A percentile compares a stretch with the other conserved stretches of the same genome.
Evolutionary conservation across 2,797 vertebrate species (phyloP).

Genomic region (Peromyscus nudipes): DNA sequence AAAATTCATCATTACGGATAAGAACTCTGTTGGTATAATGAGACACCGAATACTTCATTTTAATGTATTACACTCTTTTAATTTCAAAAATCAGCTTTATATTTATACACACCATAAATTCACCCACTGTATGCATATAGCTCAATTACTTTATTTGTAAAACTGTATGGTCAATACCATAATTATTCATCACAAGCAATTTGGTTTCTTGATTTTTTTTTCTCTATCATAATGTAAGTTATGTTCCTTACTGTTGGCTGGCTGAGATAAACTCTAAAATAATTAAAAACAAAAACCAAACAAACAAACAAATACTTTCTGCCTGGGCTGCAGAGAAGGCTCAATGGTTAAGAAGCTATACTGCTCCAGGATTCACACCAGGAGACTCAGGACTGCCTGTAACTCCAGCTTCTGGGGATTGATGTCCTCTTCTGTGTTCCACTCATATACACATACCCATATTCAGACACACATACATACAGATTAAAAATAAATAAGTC

Average conservation of each 20-base stretch:
- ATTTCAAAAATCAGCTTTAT: constrained; percentile 63
- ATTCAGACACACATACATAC: neutral
- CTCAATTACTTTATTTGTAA: constrained; percentile 51
- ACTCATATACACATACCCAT: neutral
- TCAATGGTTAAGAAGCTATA: neutral
- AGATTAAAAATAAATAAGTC: neutral
- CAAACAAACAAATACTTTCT: neutral
- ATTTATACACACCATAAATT: neutral
- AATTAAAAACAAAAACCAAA: neutral
- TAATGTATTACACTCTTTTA: neutral
- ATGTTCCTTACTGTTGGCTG: neutral
- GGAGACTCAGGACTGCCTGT: neutral
- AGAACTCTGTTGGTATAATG: neutral
- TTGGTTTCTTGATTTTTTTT: constrained; percentile 11
- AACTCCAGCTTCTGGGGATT: neutral
- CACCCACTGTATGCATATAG: neutral
- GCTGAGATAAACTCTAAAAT: neutral
- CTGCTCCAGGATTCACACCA: neutral
- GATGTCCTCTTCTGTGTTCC: neutral
- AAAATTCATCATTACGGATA: constrained; percentile 3
- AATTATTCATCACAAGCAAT: neutral
- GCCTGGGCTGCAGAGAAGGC: neutral
- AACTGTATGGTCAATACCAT: neutral
- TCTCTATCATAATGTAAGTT: neutral
- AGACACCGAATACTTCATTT: neutral